Base-by-base conservation (phyloP, 2,888 invertebrate genomes). In the Patella caerulea region DNA sequence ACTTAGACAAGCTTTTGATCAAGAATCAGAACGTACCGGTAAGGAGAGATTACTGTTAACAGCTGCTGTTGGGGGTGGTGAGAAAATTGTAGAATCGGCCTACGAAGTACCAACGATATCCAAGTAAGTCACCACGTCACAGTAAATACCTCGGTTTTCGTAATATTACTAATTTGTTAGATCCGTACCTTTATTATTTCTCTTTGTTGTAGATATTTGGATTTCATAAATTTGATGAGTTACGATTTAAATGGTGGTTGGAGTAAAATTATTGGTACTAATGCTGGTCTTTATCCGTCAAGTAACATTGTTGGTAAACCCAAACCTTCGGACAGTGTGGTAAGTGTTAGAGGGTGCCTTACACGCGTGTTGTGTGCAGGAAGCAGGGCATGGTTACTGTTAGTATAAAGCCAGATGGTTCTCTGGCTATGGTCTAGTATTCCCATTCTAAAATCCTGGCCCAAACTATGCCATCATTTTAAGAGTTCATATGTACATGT, bases 11-110 rank as follows among this genome's bases (percentile, higher is more conserved):
- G 97, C 97, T 89, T 98, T 97, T 88, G 96, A 97, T 76, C 93
- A 95, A 78, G 98, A 98, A 90, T 94, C 96, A 0, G 94, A 94
- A 83, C 95, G 96, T 92, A 96, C 96, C 4, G 96, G 96, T 82
- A 94, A 96, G 86, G 93, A 95, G 0, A 92, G 95, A 82, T 93
- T 98, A 55, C 93, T 98, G 75, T 93, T 98, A 24, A 96, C 98
- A 9, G 97, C 98, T 95, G 98, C 98, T 15, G 96, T 98, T 54
- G 97, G 97, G 0, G 97, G 97, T 2, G 97, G 97, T 34, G 95
- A 96, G 85, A 96, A 97, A 90, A 97, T 97, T 89, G 96, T 98
- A 84, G 95, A 97, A 89, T 96, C 97, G 90, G 98, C 98, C 82
- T 98, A 97, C 90, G 97, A 98, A 87, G 94, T 98, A 78, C 95